Conservation (phyloP, 2,797 vertebrate genomes). For the Sebastes hubbsi region DNA sequence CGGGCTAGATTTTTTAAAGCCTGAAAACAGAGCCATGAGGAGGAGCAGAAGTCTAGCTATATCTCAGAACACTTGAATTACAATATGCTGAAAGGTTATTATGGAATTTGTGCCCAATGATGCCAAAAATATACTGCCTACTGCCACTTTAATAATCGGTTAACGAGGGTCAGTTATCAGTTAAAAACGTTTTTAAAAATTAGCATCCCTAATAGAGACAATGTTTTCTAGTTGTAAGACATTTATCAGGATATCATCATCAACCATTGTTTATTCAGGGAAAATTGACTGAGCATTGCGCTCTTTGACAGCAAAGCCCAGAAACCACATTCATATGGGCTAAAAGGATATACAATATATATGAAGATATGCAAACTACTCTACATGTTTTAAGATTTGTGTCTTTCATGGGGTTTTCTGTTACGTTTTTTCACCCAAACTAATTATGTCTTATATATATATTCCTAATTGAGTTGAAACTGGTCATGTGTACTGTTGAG, state of each 20-base stretch:
- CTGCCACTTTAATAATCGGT: too few species aligned
- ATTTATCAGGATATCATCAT: neutral
- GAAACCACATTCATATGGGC: too few species aligned
- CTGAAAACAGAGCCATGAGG: too few species aligned
- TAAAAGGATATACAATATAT: too few species aligned
- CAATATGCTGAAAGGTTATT: too few species aligned
- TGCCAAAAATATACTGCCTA: too few species aligned
- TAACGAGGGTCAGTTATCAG: too few species aligned
- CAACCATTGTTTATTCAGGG: too few species aligned
- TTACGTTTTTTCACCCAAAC: neutral
- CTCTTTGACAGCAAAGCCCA: too few species aligned
- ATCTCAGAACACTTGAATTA: too few species aligned
- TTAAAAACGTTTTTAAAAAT: too few species aligned
- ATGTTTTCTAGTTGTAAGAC: neutral
- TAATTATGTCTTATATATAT: neutral
- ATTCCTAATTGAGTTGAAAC: neutral
- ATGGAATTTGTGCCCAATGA: fast-evolving
- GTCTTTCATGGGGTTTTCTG: neutral
- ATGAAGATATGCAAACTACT: neutral
- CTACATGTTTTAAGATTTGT: neutral
- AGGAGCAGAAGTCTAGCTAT: fast-evolving
- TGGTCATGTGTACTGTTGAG: neutral
- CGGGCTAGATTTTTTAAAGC: fast-evolving
- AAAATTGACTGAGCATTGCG: fast-evolving
- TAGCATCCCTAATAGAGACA: too few species aligned